Percentiles rank a stretch among this genome's conserved stretches.
These are phyloP conservation scores for Laticauda laticaudata DNA, from an alignment of 2,113 vertebrate genomes.

Conservation along the genomic window DNA sequence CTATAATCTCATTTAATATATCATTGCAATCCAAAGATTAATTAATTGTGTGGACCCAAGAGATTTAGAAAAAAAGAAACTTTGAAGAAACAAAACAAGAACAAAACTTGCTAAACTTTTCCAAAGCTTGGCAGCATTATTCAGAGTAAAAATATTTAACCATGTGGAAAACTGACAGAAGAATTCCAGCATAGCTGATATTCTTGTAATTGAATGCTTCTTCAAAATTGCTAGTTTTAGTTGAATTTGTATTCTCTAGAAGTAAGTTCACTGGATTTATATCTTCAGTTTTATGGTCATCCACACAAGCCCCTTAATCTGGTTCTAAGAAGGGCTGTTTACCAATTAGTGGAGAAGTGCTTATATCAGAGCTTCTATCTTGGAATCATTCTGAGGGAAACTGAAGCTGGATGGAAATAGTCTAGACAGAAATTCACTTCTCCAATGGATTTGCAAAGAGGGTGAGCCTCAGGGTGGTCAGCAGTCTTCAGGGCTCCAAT, in stretches of 20 bases:
- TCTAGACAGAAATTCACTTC: neutral
- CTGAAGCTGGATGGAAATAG: neutral
- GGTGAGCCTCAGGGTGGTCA: neutral
- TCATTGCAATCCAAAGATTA: constrained; percentile 45
- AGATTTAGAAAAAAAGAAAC: constrained; percentile 36
- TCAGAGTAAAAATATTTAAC: constrained; percentile 17
- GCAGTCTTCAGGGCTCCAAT: neutral
- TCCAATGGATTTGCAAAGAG: neutral
- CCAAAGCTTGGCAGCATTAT: constrained; percentile 12
- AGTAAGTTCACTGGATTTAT: neutral
- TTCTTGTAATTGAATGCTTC: neutral
- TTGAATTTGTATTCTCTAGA: neutral
- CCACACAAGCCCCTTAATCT: neutral
- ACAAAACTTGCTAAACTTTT: neutral
- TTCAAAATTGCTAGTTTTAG: neutral
- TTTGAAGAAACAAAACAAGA: neutral
- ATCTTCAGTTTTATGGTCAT: neutral
- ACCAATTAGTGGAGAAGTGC: neutral
- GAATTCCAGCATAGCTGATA: constrained; percentile 1
- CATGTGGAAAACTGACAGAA: neutral
- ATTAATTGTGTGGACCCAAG: constrained; percentile 23
- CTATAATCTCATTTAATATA: constrained; percentile 45
- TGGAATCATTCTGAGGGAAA: neutral
- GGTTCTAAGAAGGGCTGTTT: neutral
- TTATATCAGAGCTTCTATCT: neutral